Percentiles rank a stretch among this genome's conserved stretches.
phyloP scores from a whole-genome alignment of 2,113 vertebrate genomes.

The Tupaia tana region DNA sequence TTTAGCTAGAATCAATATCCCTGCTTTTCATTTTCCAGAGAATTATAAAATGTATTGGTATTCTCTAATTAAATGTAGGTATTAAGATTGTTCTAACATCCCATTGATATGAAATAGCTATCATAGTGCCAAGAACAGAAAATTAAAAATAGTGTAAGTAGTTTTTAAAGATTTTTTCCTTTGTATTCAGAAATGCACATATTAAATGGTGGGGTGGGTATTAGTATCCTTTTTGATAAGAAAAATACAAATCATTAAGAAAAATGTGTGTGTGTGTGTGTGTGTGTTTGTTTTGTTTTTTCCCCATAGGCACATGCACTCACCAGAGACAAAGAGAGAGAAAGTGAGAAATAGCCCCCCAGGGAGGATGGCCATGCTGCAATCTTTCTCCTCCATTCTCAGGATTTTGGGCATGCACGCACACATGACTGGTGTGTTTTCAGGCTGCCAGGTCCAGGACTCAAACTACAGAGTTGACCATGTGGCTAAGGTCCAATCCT shows the following conservation, averaged over 20 bases:
- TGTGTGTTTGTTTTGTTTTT: too few species aligned
- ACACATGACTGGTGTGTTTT: too few species aligned
- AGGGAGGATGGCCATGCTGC: too few species aligned
- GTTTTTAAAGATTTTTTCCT: neutral
- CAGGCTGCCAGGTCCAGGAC: too few species aligned
- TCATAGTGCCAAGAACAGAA: neutral
- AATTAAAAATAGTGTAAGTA: neutral
- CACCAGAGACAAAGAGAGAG: too few species aligned
- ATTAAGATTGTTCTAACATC: neutral
- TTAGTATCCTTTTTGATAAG: neutral
- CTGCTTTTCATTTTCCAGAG: constrained; percentile 28
- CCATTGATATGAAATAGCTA: neutral
- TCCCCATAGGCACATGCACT: too few species aligned
- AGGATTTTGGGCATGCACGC: too few species aligned
- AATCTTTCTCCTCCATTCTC: too few species aligned
- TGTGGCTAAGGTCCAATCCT: too few species aligned
- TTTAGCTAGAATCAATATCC: constrained; percentile 7
- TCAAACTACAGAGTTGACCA: too few species aligned
- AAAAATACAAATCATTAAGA: neutral
- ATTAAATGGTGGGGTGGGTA: neutral
- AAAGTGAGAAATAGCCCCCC: too few species aligned
- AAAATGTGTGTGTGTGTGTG: too few species aligned
- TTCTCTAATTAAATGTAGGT: constrained; percentile 22
- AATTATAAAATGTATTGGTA: constrained; percentile 6
- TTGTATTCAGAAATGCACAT: neutral